Conservation (phyloP, 2,888 invertebrate species). For the Fragum sueziense region DNA sequence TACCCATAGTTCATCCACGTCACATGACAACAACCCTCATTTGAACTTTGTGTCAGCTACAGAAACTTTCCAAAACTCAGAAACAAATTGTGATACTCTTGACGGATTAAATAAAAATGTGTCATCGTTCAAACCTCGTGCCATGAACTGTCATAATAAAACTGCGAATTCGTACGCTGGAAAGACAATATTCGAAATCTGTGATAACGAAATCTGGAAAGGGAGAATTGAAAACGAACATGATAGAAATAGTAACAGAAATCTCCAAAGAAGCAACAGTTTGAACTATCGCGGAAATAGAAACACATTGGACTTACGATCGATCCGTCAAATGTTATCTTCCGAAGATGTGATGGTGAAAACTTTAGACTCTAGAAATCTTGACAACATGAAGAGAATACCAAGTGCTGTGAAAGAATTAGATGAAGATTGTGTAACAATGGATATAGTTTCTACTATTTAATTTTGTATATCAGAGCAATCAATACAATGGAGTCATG, state of each 20-base stretch:
- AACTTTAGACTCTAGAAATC: constrained; percentile 56
- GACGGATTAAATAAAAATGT: constrained; percentile 11
- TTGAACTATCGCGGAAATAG: constrained; percentile 22
- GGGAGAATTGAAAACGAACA: constrained; percentile 43
- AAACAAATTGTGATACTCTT: constrained; percentile 24
- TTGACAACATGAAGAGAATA: constrained; percentile 55
- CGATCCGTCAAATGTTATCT: constrained; percentile 68
- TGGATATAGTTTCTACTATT: constrained; percentile 64
- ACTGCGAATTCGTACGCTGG: constrained; percentile 41
- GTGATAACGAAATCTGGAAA: constrained; percentile 64
- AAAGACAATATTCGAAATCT: constrained; percentile 58
- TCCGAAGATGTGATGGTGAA: constrained; percentile 73
- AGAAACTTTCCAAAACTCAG: constrained; percentile 57
- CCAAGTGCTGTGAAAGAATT: constrained; percentile 62
- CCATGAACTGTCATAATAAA: constrained; percentile 17
- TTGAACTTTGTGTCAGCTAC: constrained; percentile 59
- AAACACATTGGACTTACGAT: constrained; percentile 65
- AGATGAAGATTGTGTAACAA: constrained; percentile 60
- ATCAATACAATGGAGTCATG: no score
- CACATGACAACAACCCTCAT: constrained; percentile 40
- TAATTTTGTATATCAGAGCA: no score
- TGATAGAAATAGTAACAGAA: constrained; percentile 21
- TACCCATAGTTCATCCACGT: constrained; percentile 39
- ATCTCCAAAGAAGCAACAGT: constrained; percentile 18
- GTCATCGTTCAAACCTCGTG: constrained; percentile 11